Conservation (phyloP, 2,113 vertebrate species). For the Pachycephala philippinensis region DNA sequence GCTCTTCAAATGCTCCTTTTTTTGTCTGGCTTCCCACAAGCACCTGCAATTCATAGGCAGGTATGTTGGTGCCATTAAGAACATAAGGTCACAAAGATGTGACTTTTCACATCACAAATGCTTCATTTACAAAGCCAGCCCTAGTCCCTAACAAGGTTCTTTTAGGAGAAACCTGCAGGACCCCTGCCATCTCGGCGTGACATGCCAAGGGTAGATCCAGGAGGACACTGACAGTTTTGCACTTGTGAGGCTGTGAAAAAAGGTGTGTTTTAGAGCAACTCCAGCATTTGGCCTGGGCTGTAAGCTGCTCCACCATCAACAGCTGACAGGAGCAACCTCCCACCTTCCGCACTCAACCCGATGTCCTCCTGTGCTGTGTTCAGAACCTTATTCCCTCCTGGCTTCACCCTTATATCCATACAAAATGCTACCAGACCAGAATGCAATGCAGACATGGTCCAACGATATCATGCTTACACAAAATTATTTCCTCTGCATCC, state of each 20-base stretch:
- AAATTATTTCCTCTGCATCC: not conserved
- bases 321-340: not conserved
- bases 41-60: not conserved
- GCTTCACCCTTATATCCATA: not conserved
- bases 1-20: not conserved
- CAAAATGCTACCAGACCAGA: not conserved
- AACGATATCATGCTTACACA: not conserved
- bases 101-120: not conserved
- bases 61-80: not conserved
- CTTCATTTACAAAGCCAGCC: not conserved
- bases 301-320: not conserved
- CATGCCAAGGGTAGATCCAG: not conserved
- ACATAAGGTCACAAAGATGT: not conserved
- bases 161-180: not conserved
- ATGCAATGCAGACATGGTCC: rapidly evolving
- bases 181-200: rapidly evolving
- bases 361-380: not conserved
- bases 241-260: not conserved
- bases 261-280: not conserved
- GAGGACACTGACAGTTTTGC: not conserved
- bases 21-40: not conserved
- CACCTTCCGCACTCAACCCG: not conserved
- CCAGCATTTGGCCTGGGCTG: not conserved
- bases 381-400: not conserved
- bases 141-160: not conserved